A percentile compares a stretch with the other conserved stretches of the same genome.
Conservation (phyloP, 2,888 invertebrate genomes). For the Lamellibrachia satsuma region DNA sequence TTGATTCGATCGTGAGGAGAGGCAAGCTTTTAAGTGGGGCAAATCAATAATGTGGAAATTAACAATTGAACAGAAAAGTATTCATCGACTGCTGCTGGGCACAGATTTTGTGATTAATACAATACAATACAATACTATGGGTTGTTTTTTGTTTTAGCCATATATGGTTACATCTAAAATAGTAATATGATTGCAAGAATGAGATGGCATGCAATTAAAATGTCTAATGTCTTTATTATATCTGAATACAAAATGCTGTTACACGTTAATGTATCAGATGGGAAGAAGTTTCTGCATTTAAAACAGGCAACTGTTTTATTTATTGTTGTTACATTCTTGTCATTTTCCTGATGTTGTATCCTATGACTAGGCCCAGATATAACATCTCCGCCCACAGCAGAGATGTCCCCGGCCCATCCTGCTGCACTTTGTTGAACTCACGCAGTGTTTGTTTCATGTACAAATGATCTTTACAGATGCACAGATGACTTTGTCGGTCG, state of each 20-base stretch:
- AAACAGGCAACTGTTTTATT: background rate
- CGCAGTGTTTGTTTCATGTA: background rate
- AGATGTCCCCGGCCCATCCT: background rate
- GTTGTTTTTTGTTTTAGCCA: background rate
- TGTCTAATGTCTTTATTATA: background rate
- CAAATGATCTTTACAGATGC: slow-evolving; percentile 28
- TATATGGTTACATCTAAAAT: background rate
- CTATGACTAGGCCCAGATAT: background rate
- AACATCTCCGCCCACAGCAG: background rate
- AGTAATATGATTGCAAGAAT: background rate
- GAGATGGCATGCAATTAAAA: background rate
- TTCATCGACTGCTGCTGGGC: background rate
- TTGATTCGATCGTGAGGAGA: background rate
- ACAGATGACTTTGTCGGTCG: slow-evolving; percentile 25
- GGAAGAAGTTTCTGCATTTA: background rate
- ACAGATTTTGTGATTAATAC: background rate
- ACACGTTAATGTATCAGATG: too few species aligned
- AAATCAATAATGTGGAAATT: background rate
- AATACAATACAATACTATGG: background rate
- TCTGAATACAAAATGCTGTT: too few species aligned
- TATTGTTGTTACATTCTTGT: background rate
- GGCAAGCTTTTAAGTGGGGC: background rate
- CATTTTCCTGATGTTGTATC: background rate
- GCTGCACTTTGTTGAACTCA: background rate
- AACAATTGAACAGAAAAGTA: slow-evolving; percentile 7